phyloP scores from a whole-genome alignment of 2,113 vertebrate species.

The Halichoerus grypus region DNA sequence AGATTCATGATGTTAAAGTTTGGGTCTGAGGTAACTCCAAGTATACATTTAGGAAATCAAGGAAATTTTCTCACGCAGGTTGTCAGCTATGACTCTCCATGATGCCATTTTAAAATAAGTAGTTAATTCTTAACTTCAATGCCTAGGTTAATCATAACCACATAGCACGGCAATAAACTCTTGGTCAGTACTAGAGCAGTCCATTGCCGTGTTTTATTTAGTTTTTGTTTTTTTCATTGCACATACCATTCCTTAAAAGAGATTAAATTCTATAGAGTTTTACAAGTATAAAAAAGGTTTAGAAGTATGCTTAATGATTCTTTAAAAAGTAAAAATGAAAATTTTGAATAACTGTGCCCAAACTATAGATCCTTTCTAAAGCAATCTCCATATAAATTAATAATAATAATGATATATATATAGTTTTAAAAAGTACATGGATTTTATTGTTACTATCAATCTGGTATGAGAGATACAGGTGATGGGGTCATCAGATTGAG shows the following conservation, averaged over 20 bases:
- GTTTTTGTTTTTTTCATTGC: not conserved
- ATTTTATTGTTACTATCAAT: constrained; percentile 37
- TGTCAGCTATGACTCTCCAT: constrained; percentile 17
- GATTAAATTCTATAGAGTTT: constrained; percentile 20
- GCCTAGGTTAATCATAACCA: not conserved
- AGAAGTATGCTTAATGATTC: not conserved
- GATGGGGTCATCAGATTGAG: not conserved
- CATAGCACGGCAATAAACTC: not conserved
- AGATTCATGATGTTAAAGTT: constrained; percentile 25
- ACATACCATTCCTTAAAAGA: not conserved
- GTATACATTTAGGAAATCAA: constrained; percentile 23
- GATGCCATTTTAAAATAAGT: constrained; percentile 2
- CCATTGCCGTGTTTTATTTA: not conserved
- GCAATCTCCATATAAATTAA: not conserved
- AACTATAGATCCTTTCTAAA: constrained; percentile 38
- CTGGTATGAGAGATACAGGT: not conserved
- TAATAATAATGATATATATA: not conserved
- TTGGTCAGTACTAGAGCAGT: not conserved
- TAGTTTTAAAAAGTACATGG: not conserved
- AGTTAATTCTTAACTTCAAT: not conserved
- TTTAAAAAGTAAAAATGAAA: constrained; percentile 46
- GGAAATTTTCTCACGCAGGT: not conserved
- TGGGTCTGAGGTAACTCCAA: not conserved
- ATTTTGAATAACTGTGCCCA: not conserved
- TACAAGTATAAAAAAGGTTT: not conserved